Conservation (phyloP, 2,797 vertebrate genomes). For the Intellagama lesueurii region DNA sequence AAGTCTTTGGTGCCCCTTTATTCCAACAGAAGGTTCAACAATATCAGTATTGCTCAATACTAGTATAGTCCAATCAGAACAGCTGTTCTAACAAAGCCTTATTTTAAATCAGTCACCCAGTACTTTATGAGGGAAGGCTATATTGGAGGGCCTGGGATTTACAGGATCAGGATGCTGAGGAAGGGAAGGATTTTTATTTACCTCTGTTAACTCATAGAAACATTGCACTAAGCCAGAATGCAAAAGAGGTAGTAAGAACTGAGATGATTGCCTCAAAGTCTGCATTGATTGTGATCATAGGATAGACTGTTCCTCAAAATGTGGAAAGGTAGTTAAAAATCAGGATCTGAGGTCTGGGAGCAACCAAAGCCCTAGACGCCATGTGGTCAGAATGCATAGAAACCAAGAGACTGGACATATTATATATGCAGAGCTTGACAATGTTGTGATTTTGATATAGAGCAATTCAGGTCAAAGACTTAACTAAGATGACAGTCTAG, state of each 20-base stretch:
- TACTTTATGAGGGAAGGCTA: too few species aligned
- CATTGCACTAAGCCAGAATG: not conserved
- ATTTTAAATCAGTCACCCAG: too few species aligned
- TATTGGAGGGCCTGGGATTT: too few species aligned
- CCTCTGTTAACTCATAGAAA: not conserved
- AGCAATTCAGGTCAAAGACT: not conserved
- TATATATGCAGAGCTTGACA: not conserved
- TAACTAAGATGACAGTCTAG: not conserved
- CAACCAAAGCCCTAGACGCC: not conserved
- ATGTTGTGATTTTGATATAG: not conserved
- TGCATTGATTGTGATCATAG: not conserved
- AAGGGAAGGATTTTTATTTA: not conserved
- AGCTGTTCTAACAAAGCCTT: too few species aligned
- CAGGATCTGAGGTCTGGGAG: not conserved
- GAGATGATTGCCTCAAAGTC: not conserved
- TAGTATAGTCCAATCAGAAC: too few species aligned
- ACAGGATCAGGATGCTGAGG: too few species aligned
- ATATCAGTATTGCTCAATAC: too few species aligned
- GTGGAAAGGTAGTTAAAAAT: not conserved
- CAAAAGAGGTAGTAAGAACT: not conserved
- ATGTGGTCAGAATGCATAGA: not conserved
- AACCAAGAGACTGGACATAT: not conserved
- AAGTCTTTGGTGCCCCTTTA: too few species aligned
- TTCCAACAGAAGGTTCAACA: too few species aligned
- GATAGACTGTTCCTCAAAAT: not conserved